Conservation (phyloP, 2,113 vertebrate species). For the Podiceps cristatus region DNA sequence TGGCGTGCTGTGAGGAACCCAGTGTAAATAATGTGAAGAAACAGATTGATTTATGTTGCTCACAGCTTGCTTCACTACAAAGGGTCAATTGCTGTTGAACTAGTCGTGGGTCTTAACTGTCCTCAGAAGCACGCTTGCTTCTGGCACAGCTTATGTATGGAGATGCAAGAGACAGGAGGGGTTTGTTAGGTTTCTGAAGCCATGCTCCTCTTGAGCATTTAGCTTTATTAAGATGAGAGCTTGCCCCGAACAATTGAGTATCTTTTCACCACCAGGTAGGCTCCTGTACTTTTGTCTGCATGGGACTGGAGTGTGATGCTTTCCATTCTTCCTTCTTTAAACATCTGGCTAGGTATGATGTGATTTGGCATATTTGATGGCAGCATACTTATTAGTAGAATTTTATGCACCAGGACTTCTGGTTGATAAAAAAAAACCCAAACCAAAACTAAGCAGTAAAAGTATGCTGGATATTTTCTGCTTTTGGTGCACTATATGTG, state of each 20-base stretch:
- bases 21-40: neutral
- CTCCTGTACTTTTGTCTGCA: neutral
- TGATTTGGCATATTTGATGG: neutral
- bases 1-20: neutral
- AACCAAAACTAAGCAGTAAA: neutral
- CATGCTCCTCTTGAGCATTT: neutral
- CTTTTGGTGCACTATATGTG: fast-evolving
- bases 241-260: neutral
- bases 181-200: neutral
- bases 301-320: neutral
- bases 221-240: neutral
- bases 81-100: neutral
- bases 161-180: neutral
- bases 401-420: neutral
- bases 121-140: neutral
- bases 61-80: neutral
- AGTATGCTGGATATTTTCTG: neutral
- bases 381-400: neutral
- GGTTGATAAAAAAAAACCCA: neutral
- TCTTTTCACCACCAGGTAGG: neutral
- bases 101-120: neutral
- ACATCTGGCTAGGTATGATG: neutral
- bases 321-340: neutral
- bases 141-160: neutral
- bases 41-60: neutral